phyloP scores from a whole-genome alignment of 1,140 invertebrate species.

The Chionoecetes opilio region DNA sequence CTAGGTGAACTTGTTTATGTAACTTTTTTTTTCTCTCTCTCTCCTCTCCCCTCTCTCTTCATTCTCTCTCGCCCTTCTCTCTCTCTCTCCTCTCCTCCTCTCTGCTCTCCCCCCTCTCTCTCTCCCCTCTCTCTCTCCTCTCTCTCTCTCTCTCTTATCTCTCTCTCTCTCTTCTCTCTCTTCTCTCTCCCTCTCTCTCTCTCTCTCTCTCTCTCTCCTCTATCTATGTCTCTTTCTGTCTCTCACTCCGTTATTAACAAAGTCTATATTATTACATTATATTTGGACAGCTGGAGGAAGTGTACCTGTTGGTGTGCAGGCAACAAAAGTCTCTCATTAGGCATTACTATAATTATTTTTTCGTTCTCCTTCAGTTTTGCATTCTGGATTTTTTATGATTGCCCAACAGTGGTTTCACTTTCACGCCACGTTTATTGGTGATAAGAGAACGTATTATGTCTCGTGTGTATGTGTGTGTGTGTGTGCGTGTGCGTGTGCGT shows the following conservation, averaged over 20 bases:
- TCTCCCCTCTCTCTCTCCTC: background rate
- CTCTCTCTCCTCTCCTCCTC: no score
- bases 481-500: conserved; percentile 11
- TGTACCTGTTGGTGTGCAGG: background rate
- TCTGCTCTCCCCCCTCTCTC: no score
- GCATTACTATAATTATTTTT: background rate
- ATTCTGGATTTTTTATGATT: background rate
- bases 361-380: background rate
- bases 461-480: background rate
- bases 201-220: conserved; percentile 16
- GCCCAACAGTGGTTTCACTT: background rate
- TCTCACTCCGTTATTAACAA: background rate
- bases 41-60: background rate
- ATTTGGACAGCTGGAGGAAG: background rate
- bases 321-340: background rate
- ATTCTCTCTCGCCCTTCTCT: no score
- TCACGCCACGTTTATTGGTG: background rate
- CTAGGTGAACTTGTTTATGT: background rate
- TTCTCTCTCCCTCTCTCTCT: conserved; percentile 23
- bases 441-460: background rate
- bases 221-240: background rate
- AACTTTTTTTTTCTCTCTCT: background rate
- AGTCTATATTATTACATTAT: background rate
- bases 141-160: background rate
- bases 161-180: conserved; percentile 9